Conservation (phyloP, 2,113 vertebrate genomes). For the Ctenomys sociabilis region DNA sequence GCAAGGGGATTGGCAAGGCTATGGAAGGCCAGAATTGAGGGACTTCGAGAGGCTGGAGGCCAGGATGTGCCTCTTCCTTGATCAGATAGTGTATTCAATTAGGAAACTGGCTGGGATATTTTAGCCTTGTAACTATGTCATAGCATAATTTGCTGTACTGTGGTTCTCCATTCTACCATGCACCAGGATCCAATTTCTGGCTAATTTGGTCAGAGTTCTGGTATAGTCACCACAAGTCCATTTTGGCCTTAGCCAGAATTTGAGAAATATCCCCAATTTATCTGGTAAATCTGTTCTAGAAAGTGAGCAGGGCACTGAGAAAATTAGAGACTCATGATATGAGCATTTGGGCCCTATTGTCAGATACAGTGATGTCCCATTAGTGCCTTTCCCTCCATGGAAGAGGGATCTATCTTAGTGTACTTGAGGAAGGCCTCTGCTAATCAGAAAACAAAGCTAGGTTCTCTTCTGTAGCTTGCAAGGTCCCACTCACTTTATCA, state of each 20-base stretch:
- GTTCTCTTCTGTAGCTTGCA: neutral
- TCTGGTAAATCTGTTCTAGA: neutral
- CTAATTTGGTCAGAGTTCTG: neutral
- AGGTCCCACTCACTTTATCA: neutral
- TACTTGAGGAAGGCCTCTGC: neutral
- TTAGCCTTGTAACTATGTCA: neutral
- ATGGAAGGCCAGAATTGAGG: neutral
- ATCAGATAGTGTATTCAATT: neutral
- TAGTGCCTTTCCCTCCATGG: neutral
- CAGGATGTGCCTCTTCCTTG: neutral
- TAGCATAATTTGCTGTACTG: neutral
- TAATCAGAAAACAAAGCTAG: neutral
- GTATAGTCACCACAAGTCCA: neutral
- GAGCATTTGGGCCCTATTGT: neutral
- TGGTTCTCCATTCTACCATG: neutral
- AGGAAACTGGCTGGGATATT: neutral
- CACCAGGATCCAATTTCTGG: neutral
- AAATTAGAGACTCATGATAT: neutral
- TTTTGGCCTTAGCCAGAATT: neutral
- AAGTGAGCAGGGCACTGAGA: neutral
- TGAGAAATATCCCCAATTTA: neutral
- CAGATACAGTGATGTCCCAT: neutral
- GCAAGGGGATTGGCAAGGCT: neutral
- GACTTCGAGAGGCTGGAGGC: neutral
- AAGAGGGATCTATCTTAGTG: neutral